These are phyloP conservation scores for Yoshiicerus persimilis DNA, from an alignment of 1,140 invertebrate genomes.

Conservation along the genomic window DNA sequence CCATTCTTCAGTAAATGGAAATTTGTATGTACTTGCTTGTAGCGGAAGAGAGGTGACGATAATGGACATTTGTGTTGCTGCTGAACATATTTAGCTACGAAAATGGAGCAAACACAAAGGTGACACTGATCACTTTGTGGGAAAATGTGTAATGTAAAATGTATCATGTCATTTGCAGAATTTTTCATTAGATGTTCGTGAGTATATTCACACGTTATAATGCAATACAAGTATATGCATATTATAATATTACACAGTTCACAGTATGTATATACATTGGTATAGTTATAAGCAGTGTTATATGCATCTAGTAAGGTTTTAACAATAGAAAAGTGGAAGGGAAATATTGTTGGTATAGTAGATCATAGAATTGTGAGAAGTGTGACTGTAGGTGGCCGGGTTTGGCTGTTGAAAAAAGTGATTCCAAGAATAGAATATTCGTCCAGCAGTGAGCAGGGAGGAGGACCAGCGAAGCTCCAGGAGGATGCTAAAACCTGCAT, in stretches of 20 bases:
- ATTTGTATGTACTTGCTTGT: not conserved
- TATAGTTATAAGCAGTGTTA: no score
- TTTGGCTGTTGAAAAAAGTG: not conserved
- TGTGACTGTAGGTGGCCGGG: not conserved
- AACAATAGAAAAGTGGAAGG: no score
- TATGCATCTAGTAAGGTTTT: no score
- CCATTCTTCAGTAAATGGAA: not conserved
- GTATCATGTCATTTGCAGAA: no score
- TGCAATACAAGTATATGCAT: no score
- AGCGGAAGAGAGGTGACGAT: not conserved
- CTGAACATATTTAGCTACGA: not conserved
- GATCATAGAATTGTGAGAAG: not conserved
- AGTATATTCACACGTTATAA: no score
- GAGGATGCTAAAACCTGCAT: not conserved
- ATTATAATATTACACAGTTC: no score
- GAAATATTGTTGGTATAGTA: not conserved
- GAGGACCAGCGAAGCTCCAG: not conserved
- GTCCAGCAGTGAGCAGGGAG: not conserved
- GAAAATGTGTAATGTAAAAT: not conserved
- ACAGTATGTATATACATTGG: no score
- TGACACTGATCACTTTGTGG: not conserved
- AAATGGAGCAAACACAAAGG: not conserved
- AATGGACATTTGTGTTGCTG: not conserved
- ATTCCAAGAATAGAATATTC: not conserved
- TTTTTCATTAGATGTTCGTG: no score